These are phyloP conservation scores for Rhodeus uyekii DNA, from an alignment of 2,797 vertebrate genomes.

Conservation along the genomic window DNA sequence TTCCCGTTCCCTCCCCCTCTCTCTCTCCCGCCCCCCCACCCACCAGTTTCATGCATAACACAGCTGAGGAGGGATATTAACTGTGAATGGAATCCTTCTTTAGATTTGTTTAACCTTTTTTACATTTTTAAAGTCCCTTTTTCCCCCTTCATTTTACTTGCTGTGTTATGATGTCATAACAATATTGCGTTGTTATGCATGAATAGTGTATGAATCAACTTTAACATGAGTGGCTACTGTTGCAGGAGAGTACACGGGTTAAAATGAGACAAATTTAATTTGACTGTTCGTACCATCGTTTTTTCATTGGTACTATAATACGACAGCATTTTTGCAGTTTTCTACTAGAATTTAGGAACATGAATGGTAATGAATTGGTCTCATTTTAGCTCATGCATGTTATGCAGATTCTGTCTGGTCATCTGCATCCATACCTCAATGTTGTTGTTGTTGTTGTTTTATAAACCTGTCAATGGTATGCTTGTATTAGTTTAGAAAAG, in stretches of 20 bases:
- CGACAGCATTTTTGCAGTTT: background rate
- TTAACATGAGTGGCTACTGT: slow-evolving; percentile 70
- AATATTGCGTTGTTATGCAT: slow-evolving; percentile 70
- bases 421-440: slow-evolving; percentile 71
- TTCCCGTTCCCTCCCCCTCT: slow-evolving; percentile 60
- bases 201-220: slow-evolving; percentile 68
- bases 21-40: slow-evolving; percentile 56
- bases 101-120: slow-evolving; percentile 51
- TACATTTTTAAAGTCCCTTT: slow-evolving; percentile 60
- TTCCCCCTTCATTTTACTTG: slow-evolving; percentile 49
- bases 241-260: slow-evolving; percentile 63
- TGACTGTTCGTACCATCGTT: background rate
- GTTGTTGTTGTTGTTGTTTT: slow-evolving; percentile 51
- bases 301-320: background rate
- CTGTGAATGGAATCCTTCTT: slow-evolving; percentile 68
- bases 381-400: slow-evolving; percentile 71
- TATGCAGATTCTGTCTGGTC: slow-evolving; percentile 61
- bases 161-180: slow-evolving; percentile 51
- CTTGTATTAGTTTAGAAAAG: slow-evolving; percentile 62
- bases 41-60: slow-evolving; percentile 56
- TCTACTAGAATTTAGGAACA: background rate
- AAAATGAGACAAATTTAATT: slow-evolving; percentile 62
- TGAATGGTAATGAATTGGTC: slow-evolving; percentile 42
- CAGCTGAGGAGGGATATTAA: slow-evolving; percentile 75
- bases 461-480: slow-evolving; percentile 58